These are phyloP conservation scores for Mirza zaza DNA, from an alignment of 2,113 vertebrate genomes.

Conservation along the genomic window DNA sequence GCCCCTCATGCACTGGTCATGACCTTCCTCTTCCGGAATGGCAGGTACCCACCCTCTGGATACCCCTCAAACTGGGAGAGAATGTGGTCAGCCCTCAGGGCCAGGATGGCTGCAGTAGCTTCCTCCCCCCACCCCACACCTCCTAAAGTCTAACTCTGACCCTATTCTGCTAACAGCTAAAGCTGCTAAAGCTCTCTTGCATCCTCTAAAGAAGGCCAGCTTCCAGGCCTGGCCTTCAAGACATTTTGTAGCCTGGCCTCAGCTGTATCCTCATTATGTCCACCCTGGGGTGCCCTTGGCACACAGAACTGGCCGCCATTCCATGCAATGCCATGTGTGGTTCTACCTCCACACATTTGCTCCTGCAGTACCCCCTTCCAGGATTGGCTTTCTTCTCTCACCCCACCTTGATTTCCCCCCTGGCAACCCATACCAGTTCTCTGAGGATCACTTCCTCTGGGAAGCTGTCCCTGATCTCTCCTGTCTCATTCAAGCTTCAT, in stretches of 20 bases:
- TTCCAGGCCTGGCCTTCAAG: background rate
- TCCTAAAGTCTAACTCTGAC: background rate
- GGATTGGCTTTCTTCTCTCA: background rate
- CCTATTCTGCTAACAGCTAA: background rate
- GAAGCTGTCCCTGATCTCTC: background rate
- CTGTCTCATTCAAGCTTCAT: background rate
- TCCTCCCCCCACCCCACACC: background rate
- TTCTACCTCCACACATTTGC: background rate
- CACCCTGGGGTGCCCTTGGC: background rate
- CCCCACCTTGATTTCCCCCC: background rate
- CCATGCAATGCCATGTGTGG: background rate
- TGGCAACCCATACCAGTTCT: background rate
- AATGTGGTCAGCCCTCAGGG: background rate
- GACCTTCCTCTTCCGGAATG: constrained; percentile 97
- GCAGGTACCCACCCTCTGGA: constrained; percentile 86
- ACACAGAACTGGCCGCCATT: background rate
- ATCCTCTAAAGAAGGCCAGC: background rate
- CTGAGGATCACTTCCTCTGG: background rate
- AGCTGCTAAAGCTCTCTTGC: background rate
- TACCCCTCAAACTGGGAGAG: background rate
- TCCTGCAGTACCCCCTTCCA: background rate
- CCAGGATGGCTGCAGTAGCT: rapidly evolving
- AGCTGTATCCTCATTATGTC: rapidly evolving
- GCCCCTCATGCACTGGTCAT: constrained; percentile 97
- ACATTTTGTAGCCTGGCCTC: background rate